Base-by-base conservation (phyloP, 2,113 vertebrate genomes). In the Cyanoramphus novaezelandiae region DNA sequence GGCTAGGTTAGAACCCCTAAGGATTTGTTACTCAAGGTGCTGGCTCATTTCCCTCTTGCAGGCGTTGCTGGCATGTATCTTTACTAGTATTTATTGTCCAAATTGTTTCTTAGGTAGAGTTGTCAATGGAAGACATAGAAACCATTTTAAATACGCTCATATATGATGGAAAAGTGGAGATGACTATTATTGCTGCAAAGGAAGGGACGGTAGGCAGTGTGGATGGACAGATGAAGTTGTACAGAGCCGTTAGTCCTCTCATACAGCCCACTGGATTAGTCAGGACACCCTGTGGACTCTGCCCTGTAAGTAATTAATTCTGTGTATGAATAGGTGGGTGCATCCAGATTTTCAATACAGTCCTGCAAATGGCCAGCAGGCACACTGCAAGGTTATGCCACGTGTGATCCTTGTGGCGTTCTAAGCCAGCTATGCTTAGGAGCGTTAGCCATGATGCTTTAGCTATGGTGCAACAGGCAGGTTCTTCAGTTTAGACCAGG, bases 101-200 rank as follows among this genome's bases (percentile, higher is more conserved):
- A 72, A 88, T 71, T 80, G 33, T 82, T 89, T 86, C 92, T 75
- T 86, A 99, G 99, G 99, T 99, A 85, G 99, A 99, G 80, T 95
- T 99, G 95, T 99, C 99, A 27, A 99, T 99, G 99, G 99, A 99
- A 81, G 99, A 99, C 96, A 99, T 99, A 15, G 99, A 99, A 98
- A 99, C 99, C 67, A 99, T 99, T 97, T 97, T 99, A 84, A 99
- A 99, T 96, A 99, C 99, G 0, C 98, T 99, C 43, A 99, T 99
- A 94, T 99, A 99, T 39, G 99, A 99, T 65, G 99, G 99, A 29
- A 99, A 99, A 96, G 99, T 99, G 97, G 99, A 99, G 96, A 99
- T 99, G 99, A 99, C 98, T 3, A 98, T 99, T 93, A 99, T 99
- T 20, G 99, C 99, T 27, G 99, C 99, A 39, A 99, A 99, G 93